A percentile compares a stretch with the other conserved stretches of the same genome.
Conservation (phyloP, 2,888 invertebrate genomes). For the Troglohyphantes excavatus region DNA sequence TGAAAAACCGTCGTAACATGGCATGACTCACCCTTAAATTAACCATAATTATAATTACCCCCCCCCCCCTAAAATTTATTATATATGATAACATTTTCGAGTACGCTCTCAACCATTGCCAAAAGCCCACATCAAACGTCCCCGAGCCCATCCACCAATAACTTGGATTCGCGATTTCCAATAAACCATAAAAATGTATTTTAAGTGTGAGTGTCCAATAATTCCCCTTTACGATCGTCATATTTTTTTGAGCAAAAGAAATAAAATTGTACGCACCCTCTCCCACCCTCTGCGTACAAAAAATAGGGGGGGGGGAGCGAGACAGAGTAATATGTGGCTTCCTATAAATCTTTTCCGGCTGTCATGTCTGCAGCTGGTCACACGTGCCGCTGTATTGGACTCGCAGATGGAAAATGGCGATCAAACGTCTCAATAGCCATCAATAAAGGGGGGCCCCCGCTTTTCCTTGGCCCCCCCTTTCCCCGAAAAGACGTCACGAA, state of each 20-base stretch:
- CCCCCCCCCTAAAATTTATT: not conserved
- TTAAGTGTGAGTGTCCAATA: slow-evolving; percentile 13
- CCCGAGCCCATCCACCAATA: not conserved
- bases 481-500: slow-evolving; percentile 34
- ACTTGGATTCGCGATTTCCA: not conserved
- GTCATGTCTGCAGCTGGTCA: slow-evolving; percentile 76
- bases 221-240: slow-evolving; percentile 23
- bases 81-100: not conserved
- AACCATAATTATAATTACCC: no score
- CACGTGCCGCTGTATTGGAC: slow-evolving; percentile 68
- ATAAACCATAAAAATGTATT: slow-evolving; percentile 3
- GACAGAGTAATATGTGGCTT: slow-evolving; percentile 76
- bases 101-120: not conserved
- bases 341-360: slow-evolving; percentile 77
- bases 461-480: slow-evolving; percentile 17
- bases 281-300: not conserved
- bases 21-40: no score
- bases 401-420: slow-evolving; percentile 78
- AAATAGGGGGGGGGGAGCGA: slow-evolving; percentile 12
- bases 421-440: slow-evolving; percentile 78
- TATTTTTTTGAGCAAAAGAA: slow-evolving; percentile 15
- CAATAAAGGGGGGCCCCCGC: slow-evolving; percentile 56
- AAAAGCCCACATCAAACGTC: not conserved
- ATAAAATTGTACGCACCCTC: slow-evolving; percentile 42
- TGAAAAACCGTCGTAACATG: no score